Conservation (phyloP, 2,888 invertebrate genomes). For the Drosophila greeni region DNA sequence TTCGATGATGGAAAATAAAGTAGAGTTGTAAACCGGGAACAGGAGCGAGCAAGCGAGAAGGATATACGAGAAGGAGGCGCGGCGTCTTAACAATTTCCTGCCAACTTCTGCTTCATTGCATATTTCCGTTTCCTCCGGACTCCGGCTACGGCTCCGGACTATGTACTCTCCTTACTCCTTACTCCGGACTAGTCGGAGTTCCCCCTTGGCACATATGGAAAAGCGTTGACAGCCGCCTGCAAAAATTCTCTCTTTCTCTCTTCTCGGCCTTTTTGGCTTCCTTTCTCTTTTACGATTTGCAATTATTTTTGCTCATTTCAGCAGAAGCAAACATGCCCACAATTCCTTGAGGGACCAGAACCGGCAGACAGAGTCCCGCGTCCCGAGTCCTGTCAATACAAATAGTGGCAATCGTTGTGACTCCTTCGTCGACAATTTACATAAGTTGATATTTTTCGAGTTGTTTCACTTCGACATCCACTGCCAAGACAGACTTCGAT, state of each 20-base stretch:
- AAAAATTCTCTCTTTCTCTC: conserved; percentile 24
- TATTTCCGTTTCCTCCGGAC: conserved; percentile 64
- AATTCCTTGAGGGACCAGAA: conserved; percentile 69
- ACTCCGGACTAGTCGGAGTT: background rate
- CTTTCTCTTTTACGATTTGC: conserved; percentile 67
- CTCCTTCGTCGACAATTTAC: conserved; percentile 57
- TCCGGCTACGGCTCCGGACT: background rate
- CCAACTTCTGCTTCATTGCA: conserved; percentile 73
- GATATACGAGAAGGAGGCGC: conserved; percentile 50
- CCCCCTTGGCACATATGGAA: conserved; percentile 33
- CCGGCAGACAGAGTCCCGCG: conserved; percentile 39
- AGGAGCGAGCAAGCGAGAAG: conserved; percentile 7
- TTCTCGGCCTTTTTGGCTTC: conserved; percentile 10
- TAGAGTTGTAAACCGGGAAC: conserved; percentile 50
- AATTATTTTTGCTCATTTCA: conserved; percentile 74
- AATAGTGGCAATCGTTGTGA: conserved; percentile 23
- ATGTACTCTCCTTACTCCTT: background rate
- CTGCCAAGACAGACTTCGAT: conserved; percentile 9
- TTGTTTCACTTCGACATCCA: conserved; percentile 41
- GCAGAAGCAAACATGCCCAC: conserved; percentile 68
- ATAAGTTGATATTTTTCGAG: conserved; percentile 67
- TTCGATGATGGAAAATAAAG: conserved; percentile 66
- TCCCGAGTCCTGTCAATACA: conserved; percentile 38
- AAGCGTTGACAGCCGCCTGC: conserved; percentile 51
- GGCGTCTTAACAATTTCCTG: conserved; percentile 72